A percentile compares a stretch with the other conserved stretches of the same genome.
These are phyloP conservation scores for Malacoraja senta DNA, from an alignment of 2,797 vertebrate species.

Conservation along the genomic window DNA sequence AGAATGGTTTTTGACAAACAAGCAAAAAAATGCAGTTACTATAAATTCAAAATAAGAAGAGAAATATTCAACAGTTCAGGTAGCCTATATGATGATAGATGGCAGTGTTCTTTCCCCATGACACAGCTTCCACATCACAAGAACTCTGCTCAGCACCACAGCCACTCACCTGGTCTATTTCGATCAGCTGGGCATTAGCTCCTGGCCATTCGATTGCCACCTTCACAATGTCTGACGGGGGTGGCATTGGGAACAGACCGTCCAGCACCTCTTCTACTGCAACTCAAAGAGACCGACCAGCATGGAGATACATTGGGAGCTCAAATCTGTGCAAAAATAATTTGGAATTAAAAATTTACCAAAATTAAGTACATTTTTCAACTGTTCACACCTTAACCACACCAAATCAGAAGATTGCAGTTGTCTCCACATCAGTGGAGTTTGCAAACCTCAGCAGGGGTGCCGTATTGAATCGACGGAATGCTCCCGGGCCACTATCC, in stretches of 20 bases:
- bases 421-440: neutral
- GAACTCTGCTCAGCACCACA: neutral
- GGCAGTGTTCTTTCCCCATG: neutral
- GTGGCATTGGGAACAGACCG: slow-evolving; percentile 60
- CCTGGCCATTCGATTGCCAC: slow-evolving; percentile 97
- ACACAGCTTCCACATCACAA: neutral
- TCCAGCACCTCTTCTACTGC: neutral
- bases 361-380: neutral
- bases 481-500: neutral
- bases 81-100: neutral
- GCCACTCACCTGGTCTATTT: slow-evolving; percentile 85
- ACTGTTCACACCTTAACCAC: neutral
- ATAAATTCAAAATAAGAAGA: too few relatives aligned
- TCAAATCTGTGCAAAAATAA: neutral
- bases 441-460: neutral
- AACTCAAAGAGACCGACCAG: neutral
- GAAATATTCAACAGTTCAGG: too few relatives aligned
- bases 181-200: slow-evolving; percentile 91
- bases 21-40: neutral
- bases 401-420: neutral
- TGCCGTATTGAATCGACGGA: neutral
- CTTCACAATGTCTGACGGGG: slow-evolving; percentile 90
- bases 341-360: neutral
- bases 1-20: neutral
- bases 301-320: neutral